These are phyloP conservation scores for Phyllopteryx taeniolatus DNA, from an alignment of 2,113 vertebrate species.

Conservation along the genomic window DNA sequence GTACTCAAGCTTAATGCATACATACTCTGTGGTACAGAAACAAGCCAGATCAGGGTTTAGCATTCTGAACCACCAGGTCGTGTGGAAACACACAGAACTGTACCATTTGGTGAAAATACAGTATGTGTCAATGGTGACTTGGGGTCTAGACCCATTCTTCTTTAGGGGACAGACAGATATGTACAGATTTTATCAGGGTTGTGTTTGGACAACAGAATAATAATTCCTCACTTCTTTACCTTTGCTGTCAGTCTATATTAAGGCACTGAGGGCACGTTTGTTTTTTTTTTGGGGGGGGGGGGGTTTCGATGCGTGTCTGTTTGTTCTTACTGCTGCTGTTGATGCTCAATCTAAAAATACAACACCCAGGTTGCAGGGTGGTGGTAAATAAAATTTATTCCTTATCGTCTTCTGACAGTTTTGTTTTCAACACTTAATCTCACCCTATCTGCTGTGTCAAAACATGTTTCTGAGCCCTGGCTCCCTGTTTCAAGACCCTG, in stretches of 20 bases:
- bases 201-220: constrained; percentile 14
- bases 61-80: no score
- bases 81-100: no score
- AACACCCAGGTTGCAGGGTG: constrained; percentile 12
- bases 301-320: neutral
- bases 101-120: no score
- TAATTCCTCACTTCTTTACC: neutral
- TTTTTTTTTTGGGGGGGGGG: neutral
- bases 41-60: no score
- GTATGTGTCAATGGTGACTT: no score
- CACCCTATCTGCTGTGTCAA: constrained; percentile 46
- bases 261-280: neutral
- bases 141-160: no score
- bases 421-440: constrained; percentile 57
- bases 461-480: constrained; percentile 37
- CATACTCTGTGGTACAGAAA: no score
- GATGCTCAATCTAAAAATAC: constrained; percentile 35
- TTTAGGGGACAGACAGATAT: neutral
- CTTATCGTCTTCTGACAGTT: constrained; percentile 47
- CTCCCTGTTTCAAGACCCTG: constrained; percentile 30
- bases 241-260: neutral
- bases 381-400: constrained; percentile 15
- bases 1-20: no score
- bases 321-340: constrained; percentile 10
- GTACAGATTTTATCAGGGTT: neutral